Evolutionary conservation across 2,113 vertebrate species (phyloP), one percentile per base, ranked within the genome.

Genomic region (Ictalurus furcatus): DNA sequence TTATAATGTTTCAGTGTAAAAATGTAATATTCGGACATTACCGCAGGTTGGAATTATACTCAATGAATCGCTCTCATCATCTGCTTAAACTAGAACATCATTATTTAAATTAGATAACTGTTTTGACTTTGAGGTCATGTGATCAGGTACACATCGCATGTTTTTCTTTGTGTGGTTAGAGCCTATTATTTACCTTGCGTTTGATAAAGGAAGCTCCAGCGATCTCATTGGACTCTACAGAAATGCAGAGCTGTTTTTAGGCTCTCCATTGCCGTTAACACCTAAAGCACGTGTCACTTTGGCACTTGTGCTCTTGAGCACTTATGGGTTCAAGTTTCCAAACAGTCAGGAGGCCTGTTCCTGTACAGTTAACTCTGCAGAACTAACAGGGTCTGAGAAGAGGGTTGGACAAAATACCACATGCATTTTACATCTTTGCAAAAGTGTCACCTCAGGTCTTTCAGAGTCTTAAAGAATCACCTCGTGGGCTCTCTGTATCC

Each of bases 221-320:
- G 30, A 34, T 37, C 34, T 23, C 6, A 1, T 14, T 30, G 65
- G 65, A 69, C 28, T 69, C 65, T 69, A 34, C 1, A 69, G 67
- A 34, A 89, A 85, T 92, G 92, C 54, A 16, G 81, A 63, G 89
- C 92, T 86, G 89, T 92, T 93, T 94, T 93, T 93, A 93, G 91
- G 85, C 71, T 87, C 85, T 87, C 88, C 58, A 59, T 89, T 73
- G 61, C 56, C 73, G 84, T 92, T 85, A 84, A 65, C 81, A 84
- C 83, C 84, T 85, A 87, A 93, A 92, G 93, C 93, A 93, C 93
- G 90, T 90, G 61, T 90, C 90, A 85, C 88, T 91, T 90, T 76
- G 92, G 87, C 93, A 90, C 34, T 58, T 88, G 48, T 69, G n/a
- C 34, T 84, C 85, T 44, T 34, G 30, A 90, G 73, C 92, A 84